Conservation (phyloP, 1,140 invertebrate species). For the Procambarus clarkii region DNA sequence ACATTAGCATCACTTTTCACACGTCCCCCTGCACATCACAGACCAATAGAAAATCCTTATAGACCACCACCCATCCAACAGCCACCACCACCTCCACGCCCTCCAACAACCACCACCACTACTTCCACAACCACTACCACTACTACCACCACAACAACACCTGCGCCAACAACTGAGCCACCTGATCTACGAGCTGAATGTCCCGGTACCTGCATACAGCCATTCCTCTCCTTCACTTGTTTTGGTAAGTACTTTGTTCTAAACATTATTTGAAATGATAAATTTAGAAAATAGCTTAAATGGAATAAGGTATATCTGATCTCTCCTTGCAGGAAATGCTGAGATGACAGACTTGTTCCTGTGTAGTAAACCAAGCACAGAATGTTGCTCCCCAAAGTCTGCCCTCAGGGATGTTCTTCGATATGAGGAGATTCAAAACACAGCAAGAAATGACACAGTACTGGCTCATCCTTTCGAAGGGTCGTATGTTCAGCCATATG, state of each 20-base stretch:
- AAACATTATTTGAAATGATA: too few relatives aligned
- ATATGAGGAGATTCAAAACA: slow-evolving; percentile 45
- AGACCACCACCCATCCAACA: too few relatives aligned
- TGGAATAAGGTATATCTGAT: background rate
- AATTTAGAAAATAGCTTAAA: too few relatives aligned
- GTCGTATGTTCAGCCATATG: slow-evolving; percentile 55
- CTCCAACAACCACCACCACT: slow-evolving; percentile 76
- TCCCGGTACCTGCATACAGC: slow-evolving; percentile 92
- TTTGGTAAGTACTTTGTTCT: slow-evolving; percentile 81
- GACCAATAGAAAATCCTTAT: too few relatives aligned
- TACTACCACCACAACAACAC: slow-evolving; percentile 48
- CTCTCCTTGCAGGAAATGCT: slow-evolving; percentile 10
- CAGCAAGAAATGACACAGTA: slow-evolving; percentile 63
- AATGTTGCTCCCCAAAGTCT: slow-evolving; percentile 91
- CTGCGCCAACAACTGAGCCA: slow-evolving; percentile 59
- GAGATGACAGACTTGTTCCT: slow-evolving; percentile 31
- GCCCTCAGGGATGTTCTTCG: slow-evolving; percentile 75
- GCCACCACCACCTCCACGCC: too few relatives aligned
- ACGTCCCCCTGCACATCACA: too few relatives aligned
- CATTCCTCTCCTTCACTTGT: slow-evolving; percentile 92
- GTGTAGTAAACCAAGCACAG: slow-evolving; percentile 80
- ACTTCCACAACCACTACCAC: slow-evolving; percentile 61
- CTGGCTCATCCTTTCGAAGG: slow-evolving; percentile 53
- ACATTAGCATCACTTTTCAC: too few relatives aligned
- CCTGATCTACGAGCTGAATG: slow-evolving; percentile 87